Conservation (phyloP, 2,888 invertebrate species). For the Ditylenchus weischeri region DNA sequence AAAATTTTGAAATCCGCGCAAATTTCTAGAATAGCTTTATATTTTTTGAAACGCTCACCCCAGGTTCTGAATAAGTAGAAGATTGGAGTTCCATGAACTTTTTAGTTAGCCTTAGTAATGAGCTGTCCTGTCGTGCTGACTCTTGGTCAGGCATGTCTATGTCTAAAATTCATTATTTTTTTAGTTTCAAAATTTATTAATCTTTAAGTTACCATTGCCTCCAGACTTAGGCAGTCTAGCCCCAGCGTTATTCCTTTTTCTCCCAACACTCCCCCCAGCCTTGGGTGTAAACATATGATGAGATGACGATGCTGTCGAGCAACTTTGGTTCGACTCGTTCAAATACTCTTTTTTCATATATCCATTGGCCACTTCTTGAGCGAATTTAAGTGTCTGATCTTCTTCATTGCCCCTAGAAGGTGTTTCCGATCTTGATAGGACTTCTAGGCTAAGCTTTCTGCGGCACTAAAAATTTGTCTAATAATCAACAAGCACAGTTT, state of each 20-base stretch:
- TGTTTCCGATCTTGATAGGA: slow-evolving; percentile 5
- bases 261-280: neutral
- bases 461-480: slow-evolving; percentile 9
- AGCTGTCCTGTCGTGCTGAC: slow-evolving; percentile 45
- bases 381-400: neutral
- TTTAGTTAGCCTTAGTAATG: slow-evolving; percentile 47
- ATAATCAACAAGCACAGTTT: neutral
- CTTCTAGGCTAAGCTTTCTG: slow-evolving; percentile 11
- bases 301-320: slow-evolving; percentile 7
- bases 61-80: slow-evolving; percentile 23
- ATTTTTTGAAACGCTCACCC: neutral
- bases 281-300: neutral
- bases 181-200: too few species aligned
- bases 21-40: too few species aligned
- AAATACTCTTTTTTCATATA: neutral
- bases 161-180: neutral
- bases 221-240: slow-evolving; percentile 7
- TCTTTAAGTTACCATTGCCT: neutral
- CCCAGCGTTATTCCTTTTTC: slow-evolving; percentile 12
- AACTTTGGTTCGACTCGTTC: neutral
- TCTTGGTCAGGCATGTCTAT: slow-evolving; percentile 15
- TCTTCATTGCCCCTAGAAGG: neutral
- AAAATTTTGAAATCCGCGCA: too few species aligned
- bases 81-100: slow-evolving; percentile 44
- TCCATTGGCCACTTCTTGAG: neutral